phyloP scores from a whole-genome alignment of 2,113 vertebrate species.

The Gila orcuttii region DNA sequence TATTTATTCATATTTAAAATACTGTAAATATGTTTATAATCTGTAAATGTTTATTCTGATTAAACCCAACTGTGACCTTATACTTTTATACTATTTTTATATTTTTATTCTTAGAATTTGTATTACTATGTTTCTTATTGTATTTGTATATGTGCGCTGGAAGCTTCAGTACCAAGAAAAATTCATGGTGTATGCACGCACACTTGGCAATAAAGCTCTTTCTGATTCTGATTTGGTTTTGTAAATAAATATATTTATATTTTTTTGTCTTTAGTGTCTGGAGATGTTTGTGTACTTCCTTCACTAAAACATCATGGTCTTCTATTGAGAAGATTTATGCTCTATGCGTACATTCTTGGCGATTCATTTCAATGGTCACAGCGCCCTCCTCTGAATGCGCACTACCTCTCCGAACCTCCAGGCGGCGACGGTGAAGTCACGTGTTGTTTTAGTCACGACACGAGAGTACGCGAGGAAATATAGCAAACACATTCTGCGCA shows the following conservation, averaged over 20 bases:
- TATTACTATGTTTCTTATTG: no score
- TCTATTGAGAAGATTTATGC: background rate
- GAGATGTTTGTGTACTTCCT: background rate
- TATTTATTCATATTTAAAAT: no score
- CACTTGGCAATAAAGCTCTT: no score
- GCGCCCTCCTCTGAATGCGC: slow-evolving; percentile 9
- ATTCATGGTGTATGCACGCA: no score
- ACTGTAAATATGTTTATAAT: no score
- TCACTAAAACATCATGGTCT: background rate
- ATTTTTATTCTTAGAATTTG: no score
- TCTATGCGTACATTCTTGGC: background rate
- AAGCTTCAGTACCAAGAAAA: no score
- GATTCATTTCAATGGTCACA: background rate
- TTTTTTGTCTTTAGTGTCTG: background rate
- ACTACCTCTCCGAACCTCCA: background rate
- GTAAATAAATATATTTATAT: background rate
- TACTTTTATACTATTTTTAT: no score
- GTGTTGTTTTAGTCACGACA: no score
- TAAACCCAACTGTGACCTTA: no score
- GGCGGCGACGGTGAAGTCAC: background rate
- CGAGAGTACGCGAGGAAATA: background rate
- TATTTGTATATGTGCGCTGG: no score
- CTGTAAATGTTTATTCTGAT: no score
- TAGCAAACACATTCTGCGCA: background rate
- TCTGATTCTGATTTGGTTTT: background rate